Evolutionary conservation across 2,797 vertebrate species (phyloP), one percentile per base, ranked within the genome.

Genomic region (Spea hammondii): DNA sequence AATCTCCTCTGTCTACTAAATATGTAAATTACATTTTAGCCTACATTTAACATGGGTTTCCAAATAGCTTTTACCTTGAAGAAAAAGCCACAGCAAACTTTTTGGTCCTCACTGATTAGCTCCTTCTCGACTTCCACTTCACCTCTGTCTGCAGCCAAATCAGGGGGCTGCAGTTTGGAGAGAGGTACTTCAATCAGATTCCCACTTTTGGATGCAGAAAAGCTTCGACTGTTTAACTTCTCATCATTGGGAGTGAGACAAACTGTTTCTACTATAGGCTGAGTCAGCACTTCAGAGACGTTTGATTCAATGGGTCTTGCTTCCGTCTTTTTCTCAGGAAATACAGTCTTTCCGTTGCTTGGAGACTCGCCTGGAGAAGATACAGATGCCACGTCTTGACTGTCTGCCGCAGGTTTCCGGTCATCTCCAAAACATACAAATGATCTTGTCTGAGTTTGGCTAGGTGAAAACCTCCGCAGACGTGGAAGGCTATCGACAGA

Each of bases 401-500:
- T 83, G 46, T 92, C 92, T 3, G 79, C 75, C 62, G 69, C 48
- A 32, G 65, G 78, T 13, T 81, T 87, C 69, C 88, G 82, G 68
- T 94, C 92, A 77, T 95, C 94, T 83, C 95, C 96, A 90, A 99
- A 93, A 88, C 93, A 97, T 82, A 96, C 93, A 65, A 98, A 97
- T 0, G 96, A 90, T 74, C 92, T 92, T 0, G 91, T 92, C 85
- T 95, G 91, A 66, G 95, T 93, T 83, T 97, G 95, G 85, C 95
- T 96, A 48, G 97, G 97, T 0, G 97, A 97, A 89, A 98, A 99
- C 45, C 97, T 93, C 12, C 97, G 92, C 55, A 99, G 85, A 12
- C 96, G 92, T 50, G 97, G 97, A 82, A 99, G 95, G 83, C 97
- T 99, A 79, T 99, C 98, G 8, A 99, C 97, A 65, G 97, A 99